Conservation (phyloP, 2,113 vertebrate genomes). For the Callionymus lyra region DNA sequence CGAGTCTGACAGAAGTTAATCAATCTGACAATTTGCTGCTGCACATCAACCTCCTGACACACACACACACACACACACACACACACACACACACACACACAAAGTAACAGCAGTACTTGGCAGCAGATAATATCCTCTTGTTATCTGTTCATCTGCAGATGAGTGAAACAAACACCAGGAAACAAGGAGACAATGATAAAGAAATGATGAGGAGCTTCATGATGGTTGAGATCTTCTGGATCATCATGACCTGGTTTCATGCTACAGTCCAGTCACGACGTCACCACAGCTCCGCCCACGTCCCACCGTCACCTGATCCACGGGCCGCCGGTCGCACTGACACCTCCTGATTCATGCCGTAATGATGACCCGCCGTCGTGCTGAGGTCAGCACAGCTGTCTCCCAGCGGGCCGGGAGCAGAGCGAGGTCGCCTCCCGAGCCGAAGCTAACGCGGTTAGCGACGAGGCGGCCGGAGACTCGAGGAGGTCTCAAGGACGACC, state of each 20-base stretch:
- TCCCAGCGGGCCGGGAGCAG: constrained; percentile 34
- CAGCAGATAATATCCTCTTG: too few species aligned
- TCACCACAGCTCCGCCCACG: constrained; percentile 14
- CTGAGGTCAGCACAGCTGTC: constrained; percentile 69
- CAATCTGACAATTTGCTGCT: constrained; percentile 59
- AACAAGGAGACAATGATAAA: too few species aligned
- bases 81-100: too few species aligned
- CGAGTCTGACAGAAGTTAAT: too few species aligned
- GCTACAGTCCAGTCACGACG: too few species aligned
- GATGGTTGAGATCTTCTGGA: too few species aligned
- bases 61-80: constrained; percentile 1
- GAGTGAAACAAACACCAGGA: too few species aligned
- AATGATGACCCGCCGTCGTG: constrained; percentile 68
- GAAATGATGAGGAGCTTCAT: too few species aligned
- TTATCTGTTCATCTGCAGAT: too few species aligned
- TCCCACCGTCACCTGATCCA: constrained; percentile 42
- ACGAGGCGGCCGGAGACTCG: constrained; percentile 38
- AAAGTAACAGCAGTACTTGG: too few species aligned
- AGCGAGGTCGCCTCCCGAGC: constrained; percentile 41
- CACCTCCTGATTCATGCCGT: constrained; percentile 67
- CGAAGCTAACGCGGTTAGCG: constrained; percentile 63
- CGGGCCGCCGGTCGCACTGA: constrained; percentile 40
- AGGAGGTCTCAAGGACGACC: constrained; percentile 55
- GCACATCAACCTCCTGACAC: constrained; percentile 2
- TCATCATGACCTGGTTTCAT: too few species aligned